These are phyloP conservation scores for Diogma glabrata DNA, from an alignment of 2,888 invertebrate species.

Conservation along the genomic window DNA sequence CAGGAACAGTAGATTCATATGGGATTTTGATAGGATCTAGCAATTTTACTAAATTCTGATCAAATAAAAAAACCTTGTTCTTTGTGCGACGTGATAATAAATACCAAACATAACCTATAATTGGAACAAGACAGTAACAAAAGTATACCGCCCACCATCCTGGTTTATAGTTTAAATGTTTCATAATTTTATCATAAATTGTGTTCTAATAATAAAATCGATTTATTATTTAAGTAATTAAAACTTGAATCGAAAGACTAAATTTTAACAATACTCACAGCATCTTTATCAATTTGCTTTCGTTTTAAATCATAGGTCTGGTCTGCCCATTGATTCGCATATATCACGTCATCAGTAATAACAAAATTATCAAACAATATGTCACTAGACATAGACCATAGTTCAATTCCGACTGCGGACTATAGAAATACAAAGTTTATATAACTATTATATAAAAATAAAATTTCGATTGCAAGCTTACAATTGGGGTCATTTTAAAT, in stretches of 20 bases:
- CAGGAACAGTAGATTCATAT: no score
- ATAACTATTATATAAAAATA: not conserved
- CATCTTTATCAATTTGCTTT: constrained; percentile 64
- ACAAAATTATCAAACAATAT: constrained; percentile 94
- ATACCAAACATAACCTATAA: constrained; percentile 55
- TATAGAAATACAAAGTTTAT: constrained; percentile 31
- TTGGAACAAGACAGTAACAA: constrained; percentile 61
- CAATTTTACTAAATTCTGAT: no score
- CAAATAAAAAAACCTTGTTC: constrained; percentile 45
- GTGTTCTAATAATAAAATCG: constrained; percentile 38
- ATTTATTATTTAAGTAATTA: constrained; percentile 20
- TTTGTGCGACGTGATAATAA: constrained; percentile 50
- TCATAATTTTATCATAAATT: constrained; percentile 63
- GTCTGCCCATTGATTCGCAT: constrained; percentile 69
- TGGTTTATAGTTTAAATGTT: constrained; percentile 64
- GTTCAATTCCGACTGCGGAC: constrained; percentile 89
- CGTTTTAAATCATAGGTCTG: constrained; percentile 77
- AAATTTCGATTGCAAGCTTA: constrained; percentile 45
- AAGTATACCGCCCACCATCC: constrained; percentile 73
- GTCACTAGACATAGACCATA: constrained; percentile 96
- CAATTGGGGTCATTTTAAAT: constrained; percentile 82
- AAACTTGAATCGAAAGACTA: constrained; percentile 7
- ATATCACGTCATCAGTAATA: constrained; percentile 67
- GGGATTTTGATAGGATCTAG: no score
- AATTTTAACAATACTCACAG: constrained; percentile 46